A percentile compares a stretch with the other conserved stretches of the same genome.
Conservation (phyloP, 2,888 invertebrate genomes). For the Zhuqinia jingwanae region DNA sequence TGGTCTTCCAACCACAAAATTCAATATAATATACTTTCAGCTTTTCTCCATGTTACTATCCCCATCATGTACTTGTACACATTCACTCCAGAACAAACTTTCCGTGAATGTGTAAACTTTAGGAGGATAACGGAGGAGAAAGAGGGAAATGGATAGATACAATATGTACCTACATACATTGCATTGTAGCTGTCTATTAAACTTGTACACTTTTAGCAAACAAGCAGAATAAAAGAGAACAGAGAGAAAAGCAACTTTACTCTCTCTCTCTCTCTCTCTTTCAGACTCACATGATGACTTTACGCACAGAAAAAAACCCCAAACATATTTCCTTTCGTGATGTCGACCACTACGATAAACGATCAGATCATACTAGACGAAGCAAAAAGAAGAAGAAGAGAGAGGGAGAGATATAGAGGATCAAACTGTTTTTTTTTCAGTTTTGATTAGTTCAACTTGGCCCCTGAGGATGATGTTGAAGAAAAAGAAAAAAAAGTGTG, state of each 20-base stretch:
- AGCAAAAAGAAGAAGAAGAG: slow-evolving; percentile 9
- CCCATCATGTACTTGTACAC: slow-evolving; percentile 7
- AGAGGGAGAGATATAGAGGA: not conserved
- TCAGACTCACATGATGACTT: slow-evolving; percentile 3
- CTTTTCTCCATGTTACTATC: slow-evolving; percentile 5
- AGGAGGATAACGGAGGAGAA: no score
- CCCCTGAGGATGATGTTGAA: slow-evolving; percentile 52
- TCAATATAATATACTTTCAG: slow-evolving; percentile 54
- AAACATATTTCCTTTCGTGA: slow-evolving; percentile 11
- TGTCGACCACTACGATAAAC: slow-evolving; percentile 37
- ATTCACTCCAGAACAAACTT: slow-evolving; percentile 25
- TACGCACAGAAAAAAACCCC: not conserved
- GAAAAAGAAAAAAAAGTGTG: slow-evolving; percentile 14
- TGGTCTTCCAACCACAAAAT: slow-evolving; percentile 57
- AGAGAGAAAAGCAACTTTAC: not conserved
- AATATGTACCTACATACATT: no score
- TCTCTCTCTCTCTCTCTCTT: not conserved
- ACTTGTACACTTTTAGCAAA: not conserved
- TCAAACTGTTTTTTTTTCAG: slow-evolving; percentile 53
- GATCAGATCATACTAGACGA: not conserved
- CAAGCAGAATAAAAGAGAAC: no score
- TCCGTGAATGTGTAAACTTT: slow-evolving; percentile 31
- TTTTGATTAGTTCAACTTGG: slow-evolving; percentile 57
- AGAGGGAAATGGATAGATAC: slow-evolving; percentile 1
- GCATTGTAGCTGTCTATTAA: not conserved